Percentiles rank a stretch among this genome's conserved stretches.
Conservation (phyloP, 2,113 vertebrate species). For the Hoplias malabaricus region DNA sequence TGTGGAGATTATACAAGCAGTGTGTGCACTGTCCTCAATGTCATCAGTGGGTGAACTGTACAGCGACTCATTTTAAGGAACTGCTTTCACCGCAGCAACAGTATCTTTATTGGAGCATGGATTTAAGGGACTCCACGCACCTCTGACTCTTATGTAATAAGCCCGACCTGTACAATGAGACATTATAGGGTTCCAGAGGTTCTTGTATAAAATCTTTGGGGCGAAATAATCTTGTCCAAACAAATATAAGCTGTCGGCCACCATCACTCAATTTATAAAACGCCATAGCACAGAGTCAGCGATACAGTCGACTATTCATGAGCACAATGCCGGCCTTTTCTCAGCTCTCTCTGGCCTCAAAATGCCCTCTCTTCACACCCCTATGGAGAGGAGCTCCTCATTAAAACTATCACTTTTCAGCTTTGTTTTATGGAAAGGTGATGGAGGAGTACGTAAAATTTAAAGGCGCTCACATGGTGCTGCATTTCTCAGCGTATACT, state of each 20-base stretch:
- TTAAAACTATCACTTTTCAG: conserved; percentile 35
- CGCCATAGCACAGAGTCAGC: conserved; percentile 3
- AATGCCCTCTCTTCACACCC: neutral
- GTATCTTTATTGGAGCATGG: too few species aligned
- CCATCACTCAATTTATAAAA: conserved; percentile 45
- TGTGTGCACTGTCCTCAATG: too few species aligned
- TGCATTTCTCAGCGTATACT: too few species aligned
- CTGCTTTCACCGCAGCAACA: too few species aligned
- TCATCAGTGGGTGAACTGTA: too few species aligned
- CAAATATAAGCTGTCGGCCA: conserved; percentile 31
- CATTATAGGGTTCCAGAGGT: conserved; percentile 31
- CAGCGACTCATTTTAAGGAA: too few species aligned
- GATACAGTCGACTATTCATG: conserved; percentile 44
- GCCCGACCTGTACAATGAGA: conserved; percentile 14
- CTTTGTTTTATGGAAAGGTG: conserved; percentile 16
- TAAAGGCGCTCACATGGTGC: too few species aligned
- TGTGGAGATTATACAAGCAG: too few species aligned
- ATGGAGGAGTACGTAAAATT: too few species aligned
- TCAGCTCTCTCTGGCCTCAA: neutral
- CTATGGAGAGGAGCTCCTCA: neutral
- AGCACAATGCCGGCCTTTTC: conserved; percentile 46
- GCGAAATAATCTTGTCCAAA: conserved; percentile 44
- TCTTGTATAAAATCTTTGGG: conserved; percentile 16
- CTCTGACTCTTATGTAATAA: too few species aligned
- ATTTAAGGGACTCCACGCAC: too few species aligned